Conservation (phyloP, 2,888 invertebrate genomes). For the Tortricodes alternella region DNA sequence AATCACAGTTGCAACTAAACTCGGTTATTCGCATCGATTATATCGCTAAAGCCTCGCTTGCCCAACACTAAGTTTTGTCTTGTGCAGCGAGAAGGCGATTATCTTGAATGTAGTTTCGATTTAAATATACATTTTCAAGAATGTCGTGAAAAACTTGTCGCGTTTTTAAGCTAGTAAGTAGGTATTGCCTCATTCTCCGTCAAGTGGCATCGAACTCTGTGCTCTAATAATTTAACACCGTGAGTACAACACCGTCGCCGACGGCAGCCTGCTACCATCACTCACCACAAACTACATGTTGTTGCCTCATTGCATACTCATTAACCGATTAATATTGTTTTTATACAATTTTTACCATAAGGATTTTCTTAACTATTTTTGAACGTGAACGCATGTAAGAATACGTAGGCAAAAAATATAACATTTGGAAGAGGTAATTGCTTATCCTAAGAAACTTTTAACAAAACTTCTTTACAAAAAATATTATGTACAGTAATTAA, state of each 20-base stretch:
- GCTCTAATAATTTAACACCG: no score
- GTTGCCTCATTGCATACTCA: background rate
- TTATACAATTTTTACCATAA: slow-evolving; percentile 9
- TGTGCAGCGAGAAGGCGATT: background rate
- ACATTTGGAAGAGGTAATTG: slow-evolving; percentile 32
- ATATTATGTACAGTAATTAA: slow-evolving; percentile 68
- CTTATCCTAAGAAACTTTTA: slow-evolving; percentile 28
- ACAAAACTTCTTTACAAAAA: slow-evolving; percentile 55
- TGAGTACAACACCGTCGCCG: no score
- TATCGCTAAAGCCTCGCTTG: no score
- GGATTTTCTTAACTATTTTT: background rate
- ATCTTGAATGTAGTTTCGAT: background rate
- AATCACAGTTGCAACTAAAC: slow-evolving; percentile 9
- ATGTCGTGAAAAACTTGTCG: background rate
- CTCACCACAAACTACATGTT: slow-evolving; percentile 2
- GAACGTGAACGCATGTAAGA: background rate
- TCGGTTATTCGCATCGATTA: slow-evolving; percentile 8
- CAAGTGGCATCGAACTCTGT: slow-evolving; percentile 6
- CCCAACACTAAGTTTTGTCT: no score
- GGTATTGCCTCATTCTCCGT: slow-evolving; percentile 6
- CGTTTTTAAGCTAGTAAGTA: slow-evolving; percentile 3
- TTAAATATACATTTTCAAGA: background rate
- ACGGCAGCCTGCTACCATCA: slow-evolving; percentile 15
- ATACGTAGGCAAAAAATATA: slow-evolving; percentile 21
- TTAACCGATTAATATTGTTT: slow-evolving; percentile 16